phyloP scores from a whole-genome alignment of 2,888 invertebrate genomes.

The Diaphora mendica region DNA sequence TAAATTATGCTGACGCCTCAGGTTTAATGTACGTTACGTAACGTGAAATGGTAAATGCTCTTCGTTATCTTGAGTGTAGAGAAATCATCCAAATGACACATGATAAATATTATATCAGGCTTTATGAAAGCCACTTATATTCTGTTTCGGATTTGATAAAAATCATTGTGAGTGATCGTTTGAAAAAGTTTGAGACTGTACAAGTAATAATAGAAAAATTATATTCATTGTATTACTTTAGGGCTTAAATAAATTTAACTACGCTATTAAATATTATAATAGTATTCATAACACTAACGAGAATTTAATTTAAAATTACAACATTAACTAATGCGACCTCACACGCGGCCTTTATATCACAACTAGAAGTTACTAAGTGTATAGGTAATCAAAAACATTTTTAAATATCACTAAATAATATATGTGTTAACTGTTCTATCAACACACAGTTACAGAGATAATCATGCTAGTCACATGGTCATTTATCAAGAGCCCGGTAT shows the following conservation, averaged over 20 bases:
- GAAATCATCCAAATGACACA: neutral
- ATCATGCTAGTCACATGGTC: neutral
- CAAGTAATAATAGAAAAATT: no score
- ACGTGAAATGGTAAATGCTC: neutral
- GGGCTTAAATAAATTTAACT: neutral
- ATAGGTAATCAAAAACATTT: no score
- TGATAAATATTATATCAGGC: neutral
- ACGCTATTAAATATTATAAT: neutral
- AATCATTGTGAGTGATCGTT: no score
- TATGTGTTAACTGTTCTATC: no score
- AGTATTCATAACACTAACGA: neutral
- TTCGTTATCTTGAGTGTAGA: neutral
- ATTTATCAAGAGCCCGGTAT: neutral
- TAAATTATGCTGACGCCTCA: constrained; percentile 11
- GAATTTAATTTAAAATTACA: neutral
- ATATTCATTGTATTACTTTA: neutral
- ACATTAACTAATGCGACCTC: neutral
- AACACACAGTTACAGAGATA: no score
- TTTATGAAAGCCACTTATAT: neutral
- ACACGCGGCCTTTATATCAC: neutral
- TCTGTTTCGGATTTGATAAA: neutral
- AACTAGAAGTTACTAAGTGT: neutral
- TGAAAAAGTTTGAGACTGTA: no score
- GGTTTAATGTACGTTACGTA: neutral
- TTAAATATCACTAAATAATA: no score